These are phyloP conservation scores for Antechinus flavipes DNA, from an alignment of 2,113 vertebrate genomes.

Conservation along the genomic window DNA sequence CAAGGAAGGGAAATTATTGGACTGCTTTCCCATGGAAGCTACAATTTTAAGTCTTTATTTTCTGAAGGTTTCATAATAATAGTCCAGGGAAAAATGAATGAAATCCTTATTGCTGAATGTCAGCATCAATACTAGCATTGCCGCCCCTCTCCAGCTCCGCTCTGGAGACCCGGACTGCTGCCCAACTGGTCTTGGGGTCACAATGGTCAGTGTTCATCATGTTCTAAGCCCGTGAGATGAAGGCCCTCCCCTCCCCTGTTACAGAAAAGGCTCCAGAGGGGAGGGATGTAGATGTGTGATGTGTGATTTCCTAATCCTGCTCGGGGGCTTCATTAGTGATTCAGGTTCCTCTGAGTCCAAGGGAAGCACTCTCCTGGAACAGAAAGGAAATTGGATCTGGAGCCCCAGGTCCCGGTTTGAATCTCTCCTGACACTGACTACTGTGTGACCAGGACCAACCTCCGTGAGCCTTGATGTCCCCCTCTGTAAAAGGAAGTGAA, in stretches of 20 bases:
- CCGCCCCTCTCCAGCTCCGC: background rate
- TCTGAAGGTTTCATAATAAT: background rate
- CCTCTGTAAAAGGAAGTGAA: background rate
- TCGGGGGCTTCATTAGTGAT: background rate
- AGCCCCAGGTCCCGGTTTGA: background rate
- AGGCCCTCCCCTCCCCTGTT: background rate
- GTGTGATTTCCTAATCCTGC: background rate
- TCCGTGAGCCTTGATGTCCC: background rate
- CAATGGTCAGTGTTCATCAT: background rate
- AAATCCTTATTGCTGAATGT: background rate
- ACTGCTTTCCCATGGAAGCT: background rate
- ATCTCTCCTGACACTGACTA: background rate
- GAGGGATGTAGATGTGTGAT: no score
- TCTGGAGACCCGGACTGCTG: background rate
- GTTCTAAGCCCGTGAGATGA: background rate
- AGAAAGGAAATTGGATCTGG: background rate
- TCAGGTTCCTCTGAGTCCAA: background rate
- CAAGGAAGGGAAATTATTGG: background rate
- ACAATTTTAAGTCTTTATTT: background rate
- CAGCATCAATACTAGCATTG: background rate
- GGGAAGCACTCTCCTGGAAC: background rate
- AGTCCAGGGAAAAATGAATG: background rate
- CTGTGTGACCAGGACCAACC: background rate
- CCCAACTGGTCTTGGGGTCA: background rate
- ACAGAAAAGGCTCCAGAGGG: background rate